These are phyloP conservation scores for Smittia aterrima DNA, from an alignment of 2,888 invertebrate genomes.

Conservation along the genomic window DNA sequence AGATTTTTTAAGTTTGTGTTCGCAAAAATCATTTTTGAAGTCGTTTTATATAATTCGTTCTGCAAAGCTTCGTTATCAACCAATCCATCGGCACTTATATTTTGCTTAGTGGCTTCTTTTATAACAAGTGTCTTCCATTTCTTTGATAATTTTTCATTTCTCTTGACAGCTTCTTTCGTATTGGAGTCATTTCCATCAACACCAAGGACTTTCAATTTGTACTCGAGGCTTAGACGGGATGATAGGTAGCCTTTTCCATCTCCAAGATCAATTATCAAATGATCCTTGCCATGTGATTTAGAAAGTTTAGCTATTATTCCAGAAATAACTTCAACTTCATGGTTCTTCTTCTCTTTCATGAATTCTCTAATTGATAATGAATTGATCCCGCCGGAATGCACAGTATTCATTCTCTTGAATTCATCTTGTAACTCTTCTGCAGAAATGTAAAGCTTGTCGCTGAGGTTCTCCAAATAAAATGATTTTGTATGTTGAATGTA, in stretches of 20 bases:
- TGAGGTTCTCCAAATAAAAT: slow-evolving; percentile 35
- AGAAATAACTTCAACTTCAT: slow-evolving; percentile 72
- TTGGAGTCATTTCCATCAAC: slow-evolving; percentile 73
- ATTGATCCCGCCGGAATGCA: slow-evolving; percentile 50
- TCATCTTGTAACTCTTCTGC: slow-evolving; percentile 8
- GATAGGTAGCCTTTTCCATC: slow-evolving; percentile 88
- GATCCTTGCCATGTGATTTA: slow-evolving; percentile 45
- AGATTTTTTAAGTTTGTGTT: slow-evolving; percentile 15
- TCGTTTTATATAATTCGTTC: slow-evolving; percentile 1
- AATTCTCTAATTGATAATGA: slow-evolving; percentile 62
- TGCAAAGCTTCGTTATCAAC: neutral
- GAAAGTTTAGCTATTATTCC: slow-evolving; percentile 57
- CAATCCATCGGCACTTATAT: neutral
- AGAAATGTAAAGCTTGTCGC: slow-evolving; percentile 19
- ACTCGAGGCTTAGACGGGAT: slow-evolving; percentile 68
- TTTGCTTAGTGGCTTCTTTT: slow-evolving; percentile 1
- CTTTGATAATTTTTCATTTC: slow-evolving; percentile 49
- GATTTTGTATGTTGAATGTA: neutral
- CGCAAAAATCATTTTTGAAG: slow-evolving; percentile 11
- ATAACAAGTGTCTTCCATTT: slow-evolving; percentile 24
- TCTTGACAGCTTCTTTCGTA: slow-evolving; percentile 63
- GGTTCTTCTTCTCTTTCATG: slow-evolving; percentile 77
- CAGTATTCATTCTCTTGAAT: slow-evolving; percentile 35
- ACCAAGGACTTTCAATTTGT: slow-evolving; percentile 72
- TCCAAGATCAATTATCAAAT: slow-evolving; percentile 75